A percentile compares a stretch with the other conserved stretches of the same genome.
Evolutionary conservation across 2,797 vertebrate species (phyloP).

Genomic region (Philypnodon macrostomus): DNA sequence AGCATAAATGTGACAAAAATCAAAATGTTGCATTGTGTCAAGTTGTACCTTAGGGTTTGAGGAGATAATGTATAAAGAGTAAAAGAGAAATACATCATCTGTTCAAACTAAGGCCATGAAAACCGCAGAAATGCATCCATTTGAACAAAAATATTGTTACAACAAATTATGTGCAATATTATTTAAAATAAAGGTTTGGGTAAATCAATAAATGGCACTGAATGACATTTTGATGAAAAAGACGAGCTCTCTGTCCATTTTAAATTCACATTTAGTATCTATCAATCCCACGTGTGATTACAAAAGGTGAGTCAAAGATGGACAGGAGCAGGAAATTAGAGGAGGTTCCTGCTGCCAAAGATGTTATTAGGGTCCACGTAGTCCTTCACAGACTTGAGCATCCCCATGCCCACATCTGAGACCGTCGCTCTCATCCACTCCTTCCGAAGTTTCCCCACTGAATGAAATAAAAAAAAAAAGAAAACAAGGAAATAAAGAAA

Average conservation of each 20-base stretch:
- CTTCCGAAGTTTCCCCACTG: constrained; percentile 99
- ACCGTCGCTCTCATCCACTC: constrained; percentile 93
- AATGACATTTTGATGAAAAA: constrained; percentile 43
- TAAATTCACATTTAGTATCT: constrained; percentile 58
- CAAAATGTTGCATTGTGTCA: constrained; percentile 27
- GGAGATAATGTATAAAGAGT: not conserved
- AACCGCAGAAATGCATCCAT: constrained; percentile 22
- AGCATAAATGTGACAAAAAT: constrained; percentile 27
- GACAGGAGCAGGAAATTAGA: constrained; percentile 72
- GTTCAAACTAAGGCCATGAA: constrained; percentile 21
- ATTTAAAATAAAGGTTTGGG: constrained; percentile 39
- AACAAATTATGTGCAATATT: constrained; percentile 53
- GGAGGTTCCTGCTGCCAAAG: constrained; percentile 97
- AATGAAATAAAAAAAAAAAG: constrained; percentile 57
- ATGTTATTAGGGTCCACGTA: constrained; percentile 96
- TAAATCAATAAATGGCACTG: constrained; percentile 61
- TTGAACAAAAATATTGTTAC: constrained; percentile 47
- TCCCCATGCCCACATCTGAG: constrained; percentile 93
- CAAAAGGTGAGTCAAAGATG: constrained; percentile 42
- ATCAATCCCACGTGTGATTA: constrained; percentile 54
- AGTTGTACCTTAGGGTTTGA: constrained; percentile 4
- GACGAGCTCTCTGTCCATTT: constrained; percentile 40
- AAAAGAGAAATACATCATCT: too few species aligned
- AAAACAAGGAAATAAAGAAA: constrained; percentile 61
- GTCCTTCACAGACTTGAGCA: constrained; percentile 95